phyloP scores from a whole-genome alignment of 1,140 invertebrate genomes.

The Pemphigus obesinymphae region DNA sequence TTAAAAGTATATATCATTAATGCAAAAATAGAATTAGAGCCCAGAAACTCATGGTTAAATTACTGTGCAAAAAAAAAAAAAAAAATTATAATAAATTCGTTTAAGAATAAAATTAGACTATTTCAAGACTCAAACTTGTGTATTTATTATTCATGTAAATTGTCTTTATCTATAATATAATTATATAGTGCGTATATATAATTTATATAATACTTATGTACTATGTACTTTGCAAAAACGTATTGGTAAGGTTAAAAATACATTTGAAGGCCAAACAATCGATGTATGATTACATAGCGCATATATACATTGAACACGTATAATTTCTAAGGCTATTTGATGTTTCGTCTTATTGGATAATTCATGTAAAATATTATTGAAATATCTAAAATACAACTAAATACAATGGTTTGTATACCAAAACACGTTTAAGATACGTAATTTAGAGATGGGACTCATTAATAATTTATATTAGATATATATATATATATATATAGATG shows the following conservation, averaged over 20 bases:
- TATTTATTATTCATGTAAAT: background rate
- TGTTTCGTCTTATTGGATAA: background rate
- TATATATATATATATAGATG: too few species aligned
- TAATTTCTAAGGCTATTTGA: background rate
- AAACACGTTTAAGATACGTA: too few species aligned
- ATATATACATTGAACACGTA: background rate
- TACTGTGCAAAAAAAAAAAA: background rate
- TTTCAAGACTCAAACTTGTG: background rate
- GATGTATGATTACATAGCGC: background rate
- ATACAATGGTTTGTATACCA: too few species aligned
- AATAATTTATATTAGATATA: too few species aligned
- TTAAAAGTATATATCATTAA: background rate
- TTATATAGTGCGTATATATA: background rate
- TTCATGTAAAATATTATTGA: too few species aligned
- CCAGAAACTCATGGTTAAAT: background rate
- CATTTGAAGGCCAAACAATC: slow-evolving; percentile 22
- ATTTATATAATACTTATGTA: background rate
- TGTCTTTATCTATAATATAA: background rate
- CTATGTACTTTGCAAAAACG: background rate
- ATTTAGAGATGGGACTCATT: too few species aligned
- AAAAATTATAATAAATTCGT: background rate
- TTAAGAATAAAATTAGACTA: background rate
- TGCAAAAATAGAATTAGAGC: background rate
- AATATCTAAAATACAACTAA: too few species aligned
- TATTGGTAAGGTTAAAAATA: background rate